These are phyloP conservation scores for Seira ritae DNA, from an alignment of 2,888 invertebrate species.

Conservation along the genomic window DNA sequence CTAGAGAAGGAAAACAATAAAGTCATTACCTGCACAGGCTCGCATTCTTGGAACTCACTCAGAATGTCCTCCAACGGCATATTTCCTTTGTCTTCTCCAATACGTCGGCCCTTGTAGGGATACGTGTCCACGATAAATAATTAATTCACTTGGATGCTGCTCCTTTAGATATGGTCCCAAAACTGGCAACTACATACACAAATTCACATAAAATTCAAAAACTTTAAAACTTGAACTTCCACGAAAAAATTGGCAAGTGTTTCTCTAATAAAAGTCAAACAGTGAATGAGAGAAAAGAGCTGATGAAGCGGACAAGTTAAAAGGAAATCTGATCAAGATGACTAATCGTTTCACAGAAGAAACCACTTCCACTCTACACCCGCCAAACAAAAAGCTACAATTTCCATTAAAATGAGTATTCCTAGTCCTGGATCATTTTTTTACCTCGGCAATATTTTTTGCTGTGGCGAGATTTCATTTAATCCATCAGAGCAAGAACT, in stretches of 20 bases:
- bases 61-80: constrained; percentile 70
- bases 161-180: constrained; percentile 57
- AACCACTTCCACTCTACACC: too few relatives aligned
- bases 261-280: neutral
- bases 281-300: neutral
- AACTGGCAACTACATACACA: constrained; percentile 56
- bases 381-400: too few relatives aligned
- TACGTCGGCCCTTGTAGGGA: constrained; percentile 23
- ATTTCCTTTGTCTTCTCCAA: constrained; percentile 33
- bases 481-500: too few relatives aligned
- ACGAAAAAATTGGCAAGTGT: neutral
- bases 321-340: too few relatives aligned
- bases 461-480: too few relatives aligned
- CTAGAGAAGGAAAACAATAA: neutral
- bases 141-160: constrained; percentile 43
- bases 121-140: constrained; percentile 41
- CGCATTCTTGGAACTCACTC: constrained; percentile 72
- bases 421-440: too few relatives aligned
- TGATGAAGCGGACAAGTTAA: too few relatives aligned
- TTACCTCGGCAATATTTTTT: too few relatives aligned
- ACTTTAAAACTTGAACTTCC: neutral
- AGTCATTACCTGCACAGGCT: constrained; percentile 70
- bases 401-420: too few relatives aligned
- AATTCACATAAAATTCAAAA: neutral
- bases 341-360: too few relatives aligned